Evolutionary conservation across 2,888 invertebrate species (phyloP).

Genomic region (Drosophila eohydei): DNA sequence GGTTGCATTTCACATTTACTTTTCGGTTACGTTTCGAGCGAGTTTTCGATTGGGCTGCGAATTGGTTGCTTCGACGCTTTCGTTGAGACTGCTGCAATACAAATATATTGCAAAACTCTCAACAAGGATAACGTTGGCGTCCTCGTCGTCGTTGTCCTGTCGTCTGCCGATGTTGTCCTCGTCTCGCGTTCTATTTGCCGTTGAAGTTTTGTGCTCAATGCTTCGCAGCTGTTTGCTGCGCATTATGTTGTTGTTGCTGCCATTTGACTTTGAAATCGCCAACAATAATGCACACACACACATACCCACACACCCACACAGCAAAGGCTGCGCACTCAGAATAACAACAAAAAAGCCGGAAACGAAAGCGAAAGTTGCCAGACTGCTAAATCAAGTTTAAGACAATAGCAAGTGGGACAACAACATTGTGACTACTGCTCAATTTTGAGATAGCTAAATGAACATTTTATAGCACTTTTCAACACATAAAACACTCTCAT

Average conservation of each 20-base stretch:
- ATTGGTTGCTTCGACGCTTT: slow-evolving; percentile 77
- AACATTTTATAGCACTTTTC: rapidly evolving
- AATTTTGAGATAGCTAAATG: too few species aligned
- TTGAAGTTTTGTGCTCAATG: slow-evolving; percentile 62
- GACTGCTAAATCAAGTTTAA: slow-evolving; percentile 31
- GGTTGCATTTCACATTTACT: slow-evolving; percentile 43
- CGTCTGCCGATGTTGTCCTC: slow-evolving; percentile 57
- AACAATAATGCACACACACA: slow-evolving; percentile 67
- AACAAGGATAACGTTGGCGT: slow-evolving; percentile 76
- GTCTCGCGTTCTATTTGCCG: slow-evolving; percentile 56
- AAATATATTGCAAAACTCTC: slow-evolving; percentile 81
- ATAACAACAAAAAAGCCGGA: slow-evolving; percentile 72
- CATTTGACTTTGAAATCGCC: slow-evolving; percentile 78
- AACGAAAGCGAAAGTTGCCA: slow-evolving; percentile 70
- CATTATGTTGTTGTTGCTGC: slow-evolving; percentile 63
- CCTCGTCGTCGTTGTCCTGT: slow-evolving; percentile 54
- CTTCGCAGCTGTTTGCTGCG: slow-evolving; percentile 68
- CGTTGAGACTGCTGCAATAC: slow-evolving; percentile 82
- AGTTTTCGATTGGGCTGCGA: slow-evolving; percentile 50
- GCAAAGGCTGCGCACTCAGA: slow-evolving; percentile 36
- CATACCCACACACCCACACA: slow-evolving; percentile 26
- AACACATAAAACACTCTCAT: rapidly evolving
- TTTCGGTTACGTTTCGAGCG: slow-evolving; percentile 31
- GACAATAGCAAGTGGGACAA: slow-evolving; percentile 11
- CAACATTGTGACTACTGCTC: background rate